These are phyloP conservation scores for Gambusia affinis DNA, from an alignment of 2,113 vertebrate genomes.

Conservation along the genomic window DNA sequence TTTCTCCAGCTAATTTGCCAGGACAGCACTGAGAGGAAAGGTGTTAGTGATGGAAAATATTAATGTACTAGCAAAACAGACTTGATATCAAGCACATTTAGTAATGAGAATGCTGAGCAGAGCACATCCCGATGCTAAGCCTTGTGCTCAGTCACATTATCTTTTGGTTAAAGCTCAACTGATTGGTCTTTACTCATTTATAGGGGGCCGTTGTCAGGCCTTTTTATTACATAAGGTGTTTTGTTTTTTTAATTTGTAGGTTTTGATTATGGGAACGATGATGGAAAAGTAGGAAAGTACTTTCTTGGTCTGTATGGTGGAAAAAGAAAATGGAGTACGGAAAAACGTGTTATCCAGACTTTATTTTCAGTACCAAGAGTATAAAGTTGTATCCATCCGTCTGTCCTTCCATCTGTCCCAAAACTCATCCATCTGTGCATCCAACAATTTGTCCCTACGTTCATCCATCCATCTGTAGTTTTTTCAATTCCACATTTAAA, in stretches of 20 bases:
- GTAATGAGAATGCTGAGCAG: constrained; percentile 43
- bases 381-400: not conserved
- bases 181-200: constrained; percentile 8
- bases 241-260: not conserved
- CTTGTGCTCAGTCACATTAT: constrained; percentile 49
- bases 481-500: too few species aligned
- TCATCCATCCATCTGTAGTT: too few species aligned
- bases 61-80: constrained; percentile 61
- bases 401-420: not conserved
- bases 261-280: not conserved
- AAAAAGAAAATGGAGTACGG: not conserved
- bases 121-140: constrained; percentile 30
- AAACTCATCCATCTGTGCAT: not conserved
- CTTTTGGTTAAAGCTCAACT: constrained; percentile 13
- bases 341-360: not conserved
- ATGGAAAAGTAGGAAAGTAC: not conserved
- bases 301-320: not conserved
- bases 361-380: not conserved
- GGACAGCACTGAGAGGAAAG: constrained; percentile 66
- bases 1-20: constrained; percentile 64
- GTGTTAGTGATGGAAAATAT: constrained; percentile 63
- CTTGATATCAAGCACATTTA: constrained; percentile 59
- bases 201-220: constrained; percentile 4
- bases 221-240: not conserved
- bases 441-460: too few species aligned